Conservation (phyloP, 2,113 vertebrate species). For the Oncorhynchus tshawytscha region DNA sequence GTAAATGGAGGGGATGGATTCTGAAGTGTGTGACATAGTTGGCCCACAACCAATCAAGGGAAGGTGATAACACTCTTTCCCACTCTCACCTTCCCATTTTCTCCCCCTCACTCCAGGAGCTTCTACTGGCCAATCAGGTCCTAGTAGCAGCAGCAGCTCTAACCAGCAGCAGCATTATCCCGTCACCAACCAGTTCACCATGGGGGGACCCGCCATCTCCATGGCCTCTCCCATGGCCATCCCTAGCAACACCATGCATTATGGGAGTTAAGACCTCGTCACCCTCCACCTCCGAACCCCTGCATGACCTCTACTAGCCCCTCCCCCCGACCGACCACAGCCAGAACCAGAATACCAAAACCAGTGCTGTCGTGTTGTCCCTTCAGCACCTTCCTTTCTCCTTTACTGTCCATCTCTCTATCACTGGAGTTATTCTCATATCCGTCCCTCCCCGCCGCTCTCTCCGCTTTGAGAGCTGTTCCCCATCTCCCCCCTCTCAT, state of each 20-base stretch:
- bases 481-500: slow-evolving; percentile 2
- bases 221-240: slow-evolving; percentile 95
- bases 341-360: slow-evolving; percentile 83
- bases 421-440: slow-evolving; percentile 42
- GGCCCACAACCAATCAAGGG: too few species aligned
- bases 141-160: slow-evolving; percentile 71
- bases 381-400: slow-evolving; percentile 22
- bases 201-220: slow-evolving; percentile 91
- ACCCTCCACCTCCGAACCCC: slow-evolving; percentile 29
- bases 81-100: neutral
- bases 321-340: slow-evolving; percentile 55
- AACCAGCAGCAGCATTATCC: slow-evolving; percentile 82
- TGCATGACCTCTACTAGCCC: slow-evolving; percentile 55
- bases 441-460: slow-evolving; percentile 54
- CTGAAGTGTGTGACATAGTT: too few species aligned
- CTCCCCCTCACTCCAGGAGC: slow-evolving; percentile 65
- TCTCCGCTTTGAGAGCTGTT: slow-evolving; percentile 20
- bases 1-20: too few species aligned
- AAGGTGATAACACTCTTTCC: neutral
- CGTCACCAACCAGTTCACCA: slow-evolving; percentile 92
- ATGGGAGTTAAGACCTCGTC: slow-evolving; percentile 80
- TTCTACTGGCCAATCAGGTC: slow-evolving; percentile 76
- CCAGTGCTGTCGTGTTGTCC: slow-evolving; percentile 63
- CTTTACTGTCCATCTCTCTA: slow-evolving; percentile 31
- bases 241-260: slow-evolving; percentile 95